Percentiles rank a stretch among this genome's conserved stretches.
phyloP scores from a whole-genome alignment of 2,797 vertebrate genomes.

The Halcyon leucocephala region DNA sequence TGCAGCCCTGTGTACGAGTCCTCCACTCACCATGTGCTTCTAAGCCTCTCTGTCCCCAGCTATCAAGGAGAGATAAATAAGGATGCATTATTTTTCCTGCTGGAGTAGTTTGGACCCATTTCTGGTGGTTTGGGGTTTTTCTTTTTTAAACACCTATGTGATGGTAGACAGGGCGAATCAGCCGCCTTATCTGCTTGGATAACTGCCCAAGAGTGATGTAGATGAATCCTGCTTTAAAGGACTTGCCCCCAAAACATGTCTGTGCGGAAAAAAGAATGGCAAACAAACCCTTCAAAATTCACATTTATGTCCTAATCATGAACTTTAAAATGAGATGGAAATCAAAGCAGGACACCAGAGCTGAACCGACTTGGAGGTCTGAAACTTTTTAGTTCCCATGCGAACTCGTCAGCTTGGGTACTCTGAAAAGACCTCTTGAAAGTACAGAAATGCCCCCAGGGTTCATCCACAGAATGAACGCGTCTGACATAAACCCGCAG shows the following conservation, averaged over 20 bases:
- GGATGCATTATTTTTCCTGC: not conserved
- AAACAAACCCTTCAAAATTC: not conserved
- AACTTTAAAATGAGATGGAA: not conserved
- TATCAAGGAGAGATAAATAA: too few relatives aligned
- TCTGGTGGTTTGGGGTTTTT: not conserved
- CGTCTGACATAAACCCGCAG: not conserved
- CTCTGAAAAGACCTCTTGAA: not conserved
- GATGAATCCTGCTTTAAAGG: not conserved
- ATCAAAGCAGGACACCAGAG: not conserved
- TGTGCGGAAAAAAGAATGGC: not conserved
- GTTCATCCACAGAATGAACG: not conserved
- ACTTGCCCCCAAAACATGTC: not conserved
- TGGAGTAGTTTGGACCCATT: not conserved
- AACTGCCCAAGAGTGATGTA: not conserved
- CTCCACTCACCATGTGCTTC: fast-evolving
- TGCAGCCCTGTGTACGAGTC: not conserved
- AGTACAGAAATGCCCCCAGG: not conserved
- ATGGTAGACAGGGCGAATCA: not conserved
- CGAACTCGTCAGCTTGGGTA: not conserved
- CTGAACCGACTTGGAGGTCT: not conserved
- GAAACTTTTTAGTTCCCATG: not conserved
- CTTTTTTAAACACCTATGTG: not conserved
- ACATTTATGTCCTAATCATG: not conserved
- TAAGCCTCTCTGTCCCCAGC: not conserved
- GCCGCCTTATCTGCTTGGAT: not conserved